Percentiles rank a stretch among this genome's conserved stretches.
These are phyloP conservation scores for Clamator glandarius DNA, from an alignment of 2,797 vertebrate genomes.

Conservation along the genomic window DNA sequence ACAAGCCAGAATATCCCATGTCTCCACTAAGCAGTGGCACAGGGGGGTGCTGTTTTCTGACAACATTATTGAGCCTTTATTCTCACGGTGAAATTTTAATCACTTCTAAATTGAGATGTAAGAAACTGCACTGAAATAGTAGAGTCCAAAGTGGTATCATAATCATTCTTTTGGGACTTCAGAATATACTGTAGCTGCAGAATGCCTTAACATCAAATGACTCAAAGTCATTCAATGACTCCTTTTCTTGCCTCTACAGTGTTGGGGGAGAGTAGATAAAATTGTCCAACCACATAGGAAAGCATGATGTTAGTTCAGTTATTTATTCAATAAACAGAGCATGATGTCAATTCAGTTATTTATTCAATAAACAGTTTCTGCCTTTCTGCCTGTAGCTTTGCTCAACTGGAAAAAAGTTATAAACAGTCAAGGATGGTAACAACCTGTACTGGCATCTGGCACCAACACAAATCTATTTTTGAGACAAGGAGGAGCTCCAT, in stretches of 20 bases:
- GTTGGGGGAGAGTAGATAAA: neutral
- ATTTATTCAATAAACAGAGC: neutral
- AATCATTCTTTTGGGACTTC: neutral
- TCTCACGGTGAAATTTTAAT: neutral
- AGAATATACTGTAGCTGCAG: too few species aligned
- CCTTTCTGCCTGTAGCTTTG: neutral
- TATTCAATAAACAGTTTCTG: neutral
- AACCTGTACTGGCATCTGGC: neutral
- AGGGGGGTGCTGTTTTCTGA: neutral
- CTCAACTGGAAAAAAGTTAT: constrained; percentile 6
- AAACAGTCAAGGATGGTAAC: neutral
- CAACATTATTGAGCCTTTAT: neutral
- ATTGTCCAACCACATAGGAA: neutral
- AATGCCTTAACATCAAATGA: neutral
- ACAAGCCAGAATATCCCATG: neutral
- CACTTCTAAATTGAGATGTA: neutral
- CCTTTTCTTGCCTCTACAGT: neutral
- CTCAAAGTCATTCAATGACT: neutral
- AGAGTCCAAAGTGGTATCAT: neutral
- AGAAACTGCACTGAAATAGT: too few species aligned
- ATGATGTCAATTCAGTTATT: neutral
- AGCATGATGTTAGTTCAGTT: neutral
- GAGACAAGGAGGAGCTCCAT: neutral
- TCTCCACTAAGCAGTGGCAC: neutral
- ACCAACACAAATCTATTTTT: neutral